Percentiles rank a stretch among this genome's conserved stretches.
Conservation (phyloP, 2,797 vertebrate species). For the Pteropus rufus region DNA sequence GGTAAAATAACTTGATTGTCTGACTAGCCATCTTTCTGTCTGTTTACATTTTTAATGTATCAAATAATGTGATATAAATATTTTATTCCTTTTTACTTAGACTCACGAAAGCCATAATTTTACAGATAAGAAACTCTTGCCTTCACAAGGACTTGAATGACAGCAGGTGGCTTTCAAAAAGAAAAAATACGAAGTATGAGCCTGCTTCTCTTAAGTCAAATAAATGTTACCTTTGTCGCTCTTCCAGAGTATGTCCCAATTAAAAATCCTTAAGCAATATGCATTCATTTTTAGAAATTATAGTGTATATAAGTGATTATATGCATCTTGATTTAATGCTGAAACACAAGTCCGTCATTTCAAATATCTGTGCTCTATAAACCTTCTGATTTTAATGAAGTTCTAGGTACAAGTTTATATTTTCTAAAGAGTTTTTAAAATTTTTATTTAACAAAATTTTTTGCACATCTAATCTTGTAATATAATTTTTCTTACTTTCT, state of each 20-base stretch:
- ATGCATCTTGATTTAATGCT: neutral
- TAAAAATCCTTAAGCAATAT: neutral
- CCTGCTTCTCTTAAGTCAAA: neutral
- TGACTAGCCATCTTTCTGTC: neutral
- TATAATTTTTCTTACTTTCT: neutral
- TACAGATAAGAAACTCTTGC: neutral
- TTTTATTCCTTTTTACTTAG: conserved; percentile 3
- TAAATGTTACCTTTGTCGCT: neutral
- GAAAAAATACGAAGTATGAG: neutral
- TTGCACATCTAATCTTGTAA: neutral
- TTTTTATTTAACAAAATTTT: neutral
- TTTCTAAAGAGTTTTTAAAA: neutral
- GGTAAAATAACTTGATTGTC: neutral
- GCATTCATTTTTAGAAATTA: neutral
- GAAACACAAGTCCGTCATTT: neutral
- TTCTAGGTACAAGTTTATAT: neutral
- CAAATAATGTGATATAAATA: neutral
- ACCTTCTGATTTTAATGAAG: neutral
- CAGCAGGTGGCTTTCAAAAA: neutral
- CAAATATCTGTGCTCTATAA: neutral
- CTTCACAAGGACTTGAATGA: neutral
- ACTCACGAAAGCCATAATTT: neutral
- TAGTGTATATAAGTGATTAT: neutral
- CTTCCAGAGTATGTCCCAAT: neutral
- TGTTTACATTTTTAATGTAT: neutral